These are phyloP conservation scores for Germaria angustata DNA, from an alignment of 2,888 invertebrate species.

Conservation along the genomic window DNA sequence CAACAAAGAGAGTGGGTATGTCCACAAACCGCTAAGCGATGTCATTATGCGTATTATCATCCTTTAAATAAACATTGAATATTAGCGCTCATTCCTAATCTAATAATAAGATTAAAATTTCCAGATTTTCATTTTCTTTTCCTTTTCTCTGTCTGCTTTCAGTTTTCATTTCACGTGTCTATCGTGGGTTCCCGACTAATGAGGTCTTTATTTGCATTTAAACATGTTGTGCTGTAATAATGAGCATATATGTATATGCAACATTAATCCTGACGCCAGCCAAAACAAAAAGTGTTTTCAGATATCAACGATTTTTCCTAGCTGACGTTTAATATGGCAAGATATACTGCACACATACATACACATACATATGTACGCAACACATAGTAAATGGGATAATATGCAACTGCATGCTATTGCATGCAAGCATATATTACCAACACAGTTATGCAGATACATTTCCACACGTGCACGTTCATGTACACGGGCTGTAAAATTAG, in stretches of 20 bases:
- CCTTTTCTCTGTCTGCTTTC: background rate
- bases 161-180: constrained; percentile 3
- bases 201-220: constrained; percentile 70
- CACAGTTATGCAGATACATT: background rate
- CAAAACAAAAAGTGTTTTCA: constrained; percentile 7
- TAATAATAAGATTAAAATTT: constrained; percentile 59
- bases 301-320: constrained; percentile 54
- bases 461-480: constrained; percentile 20
- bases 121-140: constrained; percentile 12
- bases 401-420: constrained; percentile 48
- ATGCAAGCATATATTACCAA: background rate
- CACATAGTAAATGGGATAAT: constrained; percentile 27
- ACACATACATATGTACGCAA: background rate
- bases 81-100: constrained; percentile 74
- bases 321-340: background rate
- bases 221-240: constrained; percentile 45
- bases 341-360: background rate
- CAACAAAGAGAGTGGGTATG: constrained; percentile 75
- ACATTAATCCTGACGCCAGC: constrained; percentile 73
- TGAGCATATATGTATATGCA: constrained; percentile 15
- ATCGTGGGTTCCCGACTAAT: constrained; percentile 68
- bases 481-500: constrained; percentile 23
- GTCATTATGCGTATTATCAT: constrained; percentile 77
- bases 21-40: constrained; percentile 77
- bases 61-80: constrained; percentile 69